Percentiles rank a stretch among this genome's conserved stretches.
phyloP scores from a whole-genome alignment of 2,888 invertebrate species.

The Theodoxus fluviatilis region DNA sequence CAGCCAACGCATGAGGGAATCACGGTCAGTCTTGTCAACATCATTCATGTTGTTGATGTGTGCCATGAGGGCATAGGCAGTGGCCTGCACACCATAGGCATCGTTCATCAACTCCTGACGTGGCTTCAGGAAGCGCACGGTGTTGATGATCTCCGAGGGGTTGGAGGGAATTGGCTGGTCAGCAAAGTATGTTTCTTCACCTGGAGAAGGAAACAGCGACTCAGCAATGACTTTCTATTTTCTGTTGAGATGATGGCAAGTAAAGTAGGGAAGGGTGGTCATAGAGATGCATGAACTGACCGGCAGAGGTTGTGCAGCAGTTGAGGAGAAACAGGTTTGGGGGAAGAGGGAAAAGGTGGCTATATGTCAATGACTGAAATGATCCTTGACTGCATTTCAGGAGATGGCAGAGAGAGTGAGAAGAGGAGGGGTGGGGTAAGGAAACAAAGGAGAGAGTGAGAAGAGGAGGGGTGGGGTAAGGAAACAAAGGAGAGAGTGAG shows the following conservation, averaged over 20 bases:
- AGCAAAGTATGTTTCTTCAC: constrained; percentile 58
- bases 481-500: too few relatives aligned
- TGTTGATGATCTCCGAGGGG: constrained; percentile 54
- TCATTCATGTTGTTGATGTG: constrained; percentile 67
- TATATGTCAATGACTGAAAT: too few relatives aligned
- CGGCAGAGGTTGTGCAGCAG: background rate
- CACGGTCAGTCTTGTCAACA: constrained; percentile 42
- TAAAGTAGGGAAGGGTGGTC: too few relatives aligned
- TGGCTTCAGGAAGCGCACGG: constrained; percentile 82
- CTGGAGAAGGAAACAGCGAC: constrained; percentile 34
- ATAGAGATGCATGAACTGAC: background rate
- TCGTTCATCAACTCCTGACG: constrained; percentile 82
- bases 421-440: too few relatives aligned
- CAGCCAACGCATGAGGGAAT: constrained; percentile 63
- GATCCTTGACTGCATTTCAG: too few relatives aligned
- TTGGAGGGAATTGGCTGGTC: constrained; percentile 53
- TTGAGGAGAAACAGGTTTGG: too few relatives aligned
- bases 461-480: too few relatives aligned
- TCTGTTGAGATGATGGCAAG: too few relatives aligned
- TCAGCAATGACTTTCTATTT: background rate
- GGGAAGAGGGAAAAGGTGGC: too few relatives aligned
- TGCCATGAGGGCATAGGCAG: constrained; percentile 88
- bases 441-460: too few relatives aligned
- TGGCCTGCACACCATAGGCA: constrained; percentile 89
- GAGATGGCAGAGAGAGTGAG: too few relatives aligned